These are phyloP conservation scores for Pteropus rufus DNA, from an alignment of 2,797 vertebrate genomes.

Conservation along the genomic window DNA sequence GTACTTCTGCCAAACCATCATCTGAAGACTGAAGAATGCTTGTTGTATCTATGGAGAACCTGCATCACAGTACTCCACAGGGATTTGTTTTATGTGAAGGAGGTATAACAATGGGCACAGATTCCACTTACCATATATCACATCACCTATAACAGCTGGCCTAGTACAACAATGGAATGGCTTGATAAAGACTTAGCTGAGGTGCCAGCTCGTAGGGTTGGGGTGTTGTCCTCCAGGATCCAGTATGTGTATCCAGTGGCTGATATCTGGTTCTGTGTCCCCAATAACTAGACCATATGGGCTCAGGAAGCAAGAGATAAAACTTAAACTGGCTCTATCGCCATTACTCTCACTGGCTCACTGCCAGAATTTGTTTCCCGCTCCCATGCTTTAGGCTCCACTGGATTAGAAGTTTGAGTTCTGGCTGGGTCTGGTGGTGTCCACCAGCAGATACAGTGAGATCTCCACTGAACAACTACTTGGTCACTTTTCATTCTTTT, in stretches of 20 bases:
- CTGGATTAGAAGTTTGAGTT: background rate
- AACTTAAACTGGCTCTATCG: background rate
- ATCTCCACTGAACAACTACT: background rate
- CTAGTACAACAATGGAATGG: background rate
- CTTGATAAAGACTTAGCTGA: background rate
- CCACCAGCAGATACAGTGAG: background rate
- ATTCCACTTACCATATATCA: background rate
- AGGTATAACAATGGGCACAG: background rate
- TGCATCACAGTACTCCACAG: background rate
- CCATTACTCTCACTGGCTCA: background rate
- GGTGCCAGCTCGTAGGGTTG: background rate
- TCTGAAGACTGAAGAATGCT: background rate
- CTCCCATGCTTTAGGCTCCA: background rate
- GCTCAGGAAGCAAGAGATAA: background rate
- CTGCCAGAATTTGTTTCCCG: background rate
- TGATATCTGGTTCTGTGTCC: background rate
- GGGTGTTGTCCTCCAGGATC: background rate
- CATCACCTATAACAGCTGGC: background rate
- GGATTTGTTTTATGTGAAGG: background rate
- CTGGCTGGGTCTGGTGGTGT: background rate
- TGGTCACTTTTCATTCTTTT: background rate
- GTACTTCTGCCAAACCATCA: background rate
- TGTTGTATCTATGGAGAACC: background rate
- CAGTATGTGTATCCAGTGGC: background rate
- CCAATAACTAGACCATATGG: background rate